A percentile compares a stretch with the other conserved stretches of the same genome.
phyloP scores from a whole-genome alignment of 2,888 invertebrate genomes.

The Leptarthrus brevirostris region DNA sequence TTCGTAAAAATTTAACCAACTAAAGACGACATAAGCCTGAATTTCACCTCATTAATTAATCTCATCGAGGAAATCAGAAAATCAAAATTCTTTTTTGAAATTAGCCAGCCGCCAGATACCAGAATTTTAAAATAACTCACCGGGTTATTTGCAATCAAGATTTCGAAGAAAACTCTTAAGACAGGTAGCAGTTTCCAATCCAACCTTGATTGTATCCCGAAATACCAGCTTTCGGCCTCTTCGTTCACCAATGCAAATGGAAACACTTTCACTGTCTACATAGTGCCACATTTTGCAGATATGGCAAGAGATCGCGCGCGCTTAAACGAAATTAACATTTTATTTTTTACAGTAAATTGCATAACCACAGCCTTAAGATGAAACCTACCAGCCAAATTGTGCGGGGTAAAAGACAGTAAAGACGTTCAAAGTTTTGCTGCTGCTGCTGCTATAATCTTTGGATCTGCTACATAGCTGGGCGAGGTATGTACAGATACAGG shows the following conservation, averaged over 20 bases:
- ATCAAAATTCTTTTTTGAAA: background rate
- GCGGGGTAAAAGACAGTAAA: too few relatives aligned
- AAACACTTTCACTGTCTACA: conserved; percentile 32
- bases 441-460: too few relatives aligned
- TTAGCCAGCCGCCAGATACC: background rate
- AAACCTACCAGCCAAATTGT: too few relatives aligned
- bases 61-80: background rate
- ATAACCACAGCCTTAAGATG: background rate
- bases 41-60: background rate
- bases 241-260: conserved; percentile 19
- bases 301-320: background rate
- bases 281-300: conserved; percentile 31
- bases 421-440: too few relatives aligned
- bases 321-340: conserved; percentile 30
- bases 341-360: conserved; percentile 11
- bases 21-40: background rate
- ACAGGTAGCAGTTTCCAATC: conserved; percentile 33
- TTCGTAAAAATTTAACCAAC: background rate
- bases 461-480: too few relatives aligned
- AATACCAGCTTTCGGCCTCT: conserved; percentile 10
- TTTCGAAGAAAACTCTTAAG: conserved; percentile 33
- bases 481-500: too few relatives aligned
- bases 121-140: conserved; percentile 27
- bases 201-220: conserved; percentile 32
- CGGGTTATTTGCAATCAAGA: conserved; percentile 35